These are phyloP conservation scores for Eupithecia vulgata DNA, from an alignment of 2,888 invertebrate genomes.

Conservation along the genomic window DNA sequence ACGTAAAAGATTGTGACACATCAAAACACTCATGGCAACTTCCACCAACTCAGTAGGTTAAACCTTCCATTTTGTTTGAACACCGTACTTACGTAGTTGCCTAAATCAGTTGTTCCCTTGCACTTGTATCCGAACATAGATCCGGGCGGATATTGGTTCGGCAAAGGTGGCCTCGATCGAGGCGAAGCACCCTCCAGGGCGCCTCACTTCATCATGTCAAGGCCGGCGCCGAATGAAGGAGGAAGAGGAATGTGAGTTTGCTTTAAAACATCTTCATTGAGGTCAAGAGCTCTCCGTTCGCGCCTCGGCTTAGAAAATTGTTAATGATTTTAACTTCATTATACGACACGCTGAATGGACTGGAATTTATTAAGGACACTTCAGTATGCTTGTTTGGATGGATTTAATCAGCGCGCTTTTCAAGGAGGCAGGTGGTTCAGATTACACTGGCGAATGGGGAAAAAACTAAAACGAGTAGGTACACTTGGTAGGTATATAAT, in stretches of 20 bases:
- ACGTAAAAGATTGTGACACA: neutral
- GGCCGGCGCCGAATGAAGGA: constrained; percentile 53
- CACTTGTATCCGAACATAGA: constrained; percentile 50
- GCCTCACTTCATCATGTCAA: constrained; percentile 58
- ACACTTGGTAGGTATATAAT: too few relatives aligned
- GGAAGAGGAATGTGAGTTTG: constrained; percentile 57
- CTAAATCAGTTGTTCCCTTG: constrained; percentile 36
- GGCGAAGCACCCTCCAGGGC: constrained; percentile 65
- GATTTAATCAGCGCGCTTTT: constrained; percentile 15
- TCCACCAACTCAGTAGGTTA: neutral
- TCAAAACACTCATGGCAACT: neutral
- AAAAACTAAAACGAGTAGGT: neutral
- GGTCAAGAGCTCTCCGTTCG: constrained; percentile 54
- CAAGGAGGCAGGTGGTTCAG: constrained; percentile 11
- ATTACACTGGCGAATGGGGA: neutral
- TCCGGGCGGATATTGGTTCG: constrained; percentile 61
- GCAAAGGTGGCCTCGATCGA: constrained; percentile 60
- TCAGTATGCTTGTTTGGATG: constrained; percentile 20
- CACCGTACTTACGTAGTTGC: constrained; percentile 14
- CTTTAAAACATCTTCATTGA: constrained; percentile 55
- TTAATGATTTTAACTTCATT: constrained; percentile 44
- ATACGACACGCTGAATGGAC: constrained; percentile 31
- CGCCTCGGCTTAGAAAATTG: constrained; percentile 41
- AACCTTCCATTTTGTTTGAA: neutral
- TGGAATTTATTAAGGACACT: constrained; percentile 37